phyloP scores from a whole-genome alignment of 2,888 invertebrate genomes.

The Drosophila robusta region DNA sequence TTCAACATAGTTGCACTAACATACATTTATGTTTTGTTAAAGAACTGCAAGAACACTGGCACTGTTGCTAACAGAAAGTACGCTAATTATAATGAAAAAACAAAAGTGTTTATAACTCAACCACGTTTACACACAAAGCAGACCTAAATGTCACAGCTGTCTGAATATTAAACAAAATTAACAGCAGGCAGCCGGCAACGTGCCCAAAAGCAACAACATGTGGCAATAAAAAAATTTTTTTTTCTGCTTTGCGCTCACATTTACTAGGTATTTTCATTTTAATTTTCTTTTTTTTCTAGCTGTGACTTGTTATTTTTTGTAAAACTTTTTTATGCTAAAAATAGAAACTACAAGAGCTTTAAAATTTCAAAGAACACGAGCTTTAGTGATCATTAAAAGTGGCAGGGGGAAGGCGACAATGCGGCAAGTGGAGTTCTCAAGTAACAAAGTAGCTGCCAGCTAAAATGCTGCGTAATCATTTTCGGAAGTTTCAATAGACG shows the following conservation, averaged over 20 bases:
- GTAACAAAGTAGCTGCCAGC: constrained; percentile 52
- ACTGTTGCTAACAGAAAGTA: neutral
- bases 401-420: neutral
- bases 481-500: constrained; percentile 65
- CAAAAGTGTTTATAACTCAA: neutral
- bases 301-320: constrained; percentile 26
- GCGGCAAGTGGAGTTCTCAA: constrained; percentile 32
- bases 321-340: constrained; percentile 53
- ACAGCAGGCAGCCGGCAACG: constrained; percentile 16
- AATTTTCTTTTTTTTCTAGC: constrained; percentile 10
- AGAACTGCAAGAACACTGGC: neutral
- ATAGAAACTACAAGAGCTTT: constrained; percentile 48
- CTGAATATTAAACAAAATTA: constrained; percentile 1
- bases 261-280: constrained; percentile 24
- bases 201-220: constrained; percentile 22
- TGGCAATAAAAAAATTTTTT: constrained; percentile 43
- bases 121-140: neutral
- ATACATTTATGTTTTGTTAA: neutral
- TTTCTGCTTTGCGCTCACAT: constrained; percentile 14
- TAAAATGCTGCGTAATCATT: constrained; percentile 76
- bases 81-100: constrained; percentile 1
- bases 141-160: constrained; percentile 6
- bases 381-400: constrained; percentile 44
- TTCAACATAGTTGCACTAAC: neutral
- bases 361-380: constrained; percentile 37